Evolutionary conservation across 2,113 vertebrate genomes (phyloP).

Genomic region (Stegostoma tigrinum): DNA sequence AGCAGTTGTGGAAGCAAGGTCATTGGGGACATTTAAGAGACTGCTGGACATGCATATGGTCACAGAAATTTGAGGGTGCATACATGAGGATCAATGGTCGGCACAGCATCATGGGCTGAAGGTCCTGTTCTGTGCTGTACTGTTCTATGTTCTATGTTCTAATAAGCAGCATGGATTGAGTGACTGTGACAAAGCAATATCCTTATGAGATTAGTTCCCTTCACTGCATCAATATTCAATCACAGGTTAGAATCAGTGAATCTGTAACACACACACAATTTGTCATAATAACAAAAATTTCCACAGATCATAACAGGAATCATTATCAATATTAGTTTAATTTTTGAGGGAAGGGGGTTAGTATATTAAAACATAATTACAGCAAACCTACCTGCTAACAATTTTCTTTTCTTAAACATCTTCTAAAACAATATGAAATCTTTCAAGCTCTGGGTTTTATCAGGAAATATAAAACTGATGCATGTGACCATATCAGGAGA

Average conservation of each 20-base stretch:
- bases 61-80: too few species aligned
- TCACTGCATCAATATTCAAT: background rate
- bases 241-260: background rate
- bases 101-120: too few species aligned
- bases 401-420: background rate
- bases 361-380: background rate
- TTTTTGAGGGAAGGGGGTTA: background rate
- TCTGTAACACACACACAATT: background rate
- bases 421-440: background rate
- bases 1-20: too few species aligned
- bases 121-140: too few species aligned
- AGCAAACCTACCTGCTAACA: background rate
- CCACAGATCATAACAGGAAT: background rate
- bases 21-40: too few species aligned
- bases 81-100: too few species aligned
- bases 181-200: background rate
- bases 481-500: background rate
- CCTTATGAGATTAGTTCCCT: background rate
- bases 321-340: background rate
- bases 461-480: background rate
- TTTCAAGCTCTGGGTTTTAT: background rate
- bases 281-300: background rate
- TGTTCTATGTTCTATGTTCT: too few species aligned
- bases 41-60: too few species aligned
- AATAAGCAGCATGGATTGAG: background rate